A percentile compares a stretch with the other conserved stretches of the same genome.
phyloP scores from a whole-genome alignment of 1,140 invertebrate genomes.

The Drosophila simulans region DNA sequence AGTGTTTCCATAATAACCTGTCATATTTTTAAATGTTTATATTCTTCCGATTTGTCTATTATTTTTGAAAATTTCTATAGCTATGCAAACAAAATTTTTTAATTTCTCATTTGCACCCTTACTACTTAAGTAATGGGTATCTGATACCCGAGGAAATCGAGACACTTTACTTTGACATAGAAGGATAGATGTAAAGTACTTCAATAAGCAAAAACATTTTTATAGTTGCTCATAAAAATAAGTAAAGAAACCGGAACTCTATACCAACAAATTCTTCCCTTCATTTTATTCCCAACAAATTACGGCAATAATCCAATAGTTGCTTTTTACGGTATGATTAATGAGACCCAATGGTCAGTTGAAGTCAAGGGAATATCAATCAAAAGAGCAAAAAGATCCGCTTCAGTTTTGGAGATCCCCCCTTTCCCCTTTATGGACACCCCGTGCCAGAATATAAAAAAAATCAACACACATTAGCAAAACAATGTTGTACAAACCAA shows the following conservation, averaged over 20 bases:
- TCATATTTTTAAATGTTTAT: no score
- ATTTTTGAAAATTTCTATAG: no score
- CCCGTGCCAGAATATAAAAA: not conserved
- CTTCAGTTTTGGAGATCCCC: slow-evolving; percentile 2
- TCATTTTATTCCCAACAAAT: not conserved
- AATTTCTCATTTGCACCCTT: no score
- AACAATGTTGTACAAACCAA: slow-evolving; percentile 9
- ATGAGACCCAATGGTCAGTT: slow-evolving; percentile 34
- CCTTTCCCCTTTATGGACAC: not conserved
- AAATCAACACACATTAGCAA: not conserved
- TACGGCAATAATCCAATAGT: slow-evolving; percentile 11
- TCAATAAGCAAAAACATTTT: no score
- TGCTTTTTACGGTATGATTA: slow-evolving; percentile 31
- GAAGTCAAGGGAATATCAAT: slow-evolving; percentile 10
- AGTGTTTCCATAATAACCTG: no score
- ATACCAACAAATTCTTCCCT: not conserved
- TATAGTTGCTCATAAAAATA: no score
- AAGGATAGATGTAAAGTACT: no score
- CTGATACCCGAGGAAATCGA: no score
- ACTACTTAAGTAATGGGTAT: no score
- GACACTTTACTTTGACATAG: no score
- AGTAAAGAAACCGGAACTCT: not conserved
- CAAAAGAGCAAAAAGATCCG: slow-evolving; percentile 26
- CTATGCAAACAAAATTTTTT: no score
- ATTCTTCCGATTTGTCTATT: no score